A percentile compares a stretch with the other conserved stretches of the same genome.
These are phyloP conservation scores for Phasianus colchicus DNA, from an alignment of 2,113 vertebrate species.

Conservation along the genomic window DNA sequence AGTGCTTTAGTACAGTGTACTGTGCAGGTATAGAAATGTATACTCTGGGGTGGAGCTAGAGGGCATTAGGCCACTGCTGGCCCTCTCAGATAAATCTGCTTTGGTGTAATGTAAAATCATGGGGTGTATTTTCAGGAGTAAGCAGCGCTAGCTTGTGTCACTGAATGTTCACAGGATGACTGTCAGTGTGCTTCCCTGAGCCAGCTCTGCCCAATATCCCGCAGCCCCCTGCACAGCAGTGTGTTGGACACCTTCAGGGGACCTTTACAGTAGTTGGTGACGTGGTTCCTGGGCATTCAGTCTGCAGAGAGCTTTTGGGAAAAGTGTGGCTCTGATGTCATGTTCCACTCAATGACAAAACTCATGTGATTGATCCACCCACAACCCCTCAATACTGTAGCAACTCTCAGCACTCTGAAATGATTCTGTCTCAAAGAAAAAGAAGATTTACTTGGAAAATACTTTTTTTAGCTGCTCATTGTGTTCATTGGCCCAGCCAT, in stretches of 20 bases:
- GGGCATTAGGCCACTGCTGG: background rate
- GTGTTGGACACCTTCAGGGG: background rate
- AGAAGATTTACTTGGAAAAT: background rate
- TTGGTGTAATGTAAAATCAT: background rate
- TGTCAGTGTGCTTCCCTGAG: background rate
- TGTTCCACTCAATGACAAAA: background rate
- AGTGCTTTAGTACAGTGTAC: background rate
- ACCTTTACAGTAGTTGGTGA: background rate
- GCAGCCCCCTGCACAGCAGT: rapidly evolving
- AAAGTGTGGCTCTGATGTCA: background rate
- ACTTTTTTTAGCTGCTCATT: background rate
- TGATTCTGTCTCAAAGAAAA: background rate
- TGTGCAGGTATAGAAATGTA: background rate
- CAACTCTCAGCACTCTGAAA: background rate
- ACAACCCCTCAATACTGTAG: background rate
- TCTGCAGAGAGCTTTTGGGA: background rate
- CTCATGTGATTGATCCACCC: background rate
- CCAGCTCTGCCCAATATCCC: background rate
- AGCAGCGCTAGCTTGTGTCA: background rate
- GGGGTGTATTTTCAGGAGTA: background rate
- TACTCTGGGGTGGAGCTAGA: conserved; percentile 36
- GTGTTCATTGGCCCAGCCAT: background rate
- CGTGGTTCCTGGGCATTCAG: background rate
- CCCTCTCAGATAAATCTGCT: background rate
- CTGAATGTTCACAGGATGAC: background rate